These are phyloP conservation scores for Diadophis punctatus DNA, from an alignment of 2,113 vertebrate species.

Conservation along the genomic window DNA sequence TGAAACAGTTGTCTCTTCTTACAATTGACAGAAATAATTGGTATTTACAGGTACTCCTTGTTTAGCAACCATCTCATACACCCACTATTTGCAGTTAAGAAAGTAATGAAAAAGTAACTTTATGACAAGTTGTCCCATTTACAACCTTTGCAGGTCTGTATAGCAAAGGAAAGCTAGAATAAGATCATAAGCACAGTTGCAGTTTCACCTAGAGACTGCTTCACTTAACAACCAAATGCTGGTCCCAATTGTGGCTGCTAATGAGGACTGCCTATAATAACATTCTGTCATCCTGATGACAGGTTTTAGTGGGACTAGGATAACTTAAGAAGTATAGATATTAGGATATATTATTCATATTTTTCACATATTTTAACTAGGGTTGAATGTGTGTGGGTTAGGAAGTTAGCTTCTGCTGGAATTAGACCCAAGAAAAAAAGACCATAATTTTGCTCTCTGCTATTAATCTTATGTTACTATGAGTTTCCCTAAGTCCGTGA, in stretches of 20 bases:
- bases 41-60: not conserved
- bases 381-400: not conserved
- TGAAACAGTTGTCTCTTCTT: not conserved
- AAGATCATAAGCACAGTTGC: not conserved
- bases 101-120: not conserved
- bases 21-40: not conserved
- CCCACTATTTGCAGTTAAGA: not conserved
- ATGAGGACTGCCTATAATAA: not conserved
- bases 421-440: not conserved
- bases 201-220: not conserved
- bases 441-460: not conserved
- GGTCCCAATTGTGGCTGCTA: not conserved
- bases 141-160: not conserved
- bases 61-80: not conserved
- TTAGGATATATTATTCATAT: not conserved
- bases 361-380: not conserved
- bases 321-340: not conserved
- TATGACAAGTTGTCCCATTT: not conserved
- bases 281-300: not conserved
- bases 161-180: not conserved
- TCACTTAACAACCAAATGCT: not conserved
- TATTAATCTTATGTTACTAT: not conserved
- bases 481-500: not conserved
- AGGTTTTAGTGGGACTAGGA: not conserved
- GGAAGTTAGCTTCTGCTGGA: not conserved